Evolutionary conservation across 2,113 vertebrate species (phyloP), one percentile per base, ranked within the genome.

Genomic region (Nothobranchius kuhntae): DNA sequence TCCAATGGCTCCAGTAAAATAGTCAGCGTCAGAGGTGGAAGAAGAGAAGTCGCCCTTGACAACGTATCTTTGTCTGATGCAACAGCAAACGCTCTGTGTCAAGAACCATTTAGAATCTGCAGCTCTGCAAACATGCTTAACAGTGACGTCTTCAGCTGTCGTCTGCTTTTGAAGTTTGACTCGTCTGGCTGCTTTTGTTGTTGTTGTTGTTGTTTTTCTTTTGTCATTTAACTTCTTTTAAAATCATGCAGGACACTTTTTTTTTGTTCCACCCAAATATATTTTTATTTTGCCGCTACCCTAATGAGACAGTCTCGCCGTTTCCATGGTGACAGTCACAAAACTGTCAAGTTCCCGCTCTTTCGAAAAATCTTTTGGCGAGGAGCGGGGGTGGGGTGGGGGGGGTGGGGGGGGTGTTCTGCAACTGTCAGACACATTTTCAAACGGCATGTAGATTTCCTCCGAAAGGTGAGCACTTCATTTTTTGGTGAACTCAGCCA

Each of bases 241-340:
- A 75, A 86, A 79, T 84, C 73, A 56, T 75, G 75, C 75, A 45
- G 47, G 48, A 76, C 80, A 75, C 74, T 81, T 80, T 58, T 69
- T 66, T 59, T 74, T 73, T 77, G 60, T 83, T 80, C 75, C 79
- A 68, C 66, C 78, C 57, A 81, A 89, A 78, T 81, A 80, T 78
- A 83, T 83, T 84, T 86, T 12, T 45, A 3, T 45, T 45, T 45
- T 86, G 86, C 81, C 81, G 68, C 87, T 80, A 84, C 74, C 86
- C 89, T 90, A 93, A 93, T 91, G 89, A 93, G 91, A 86, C 85
- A 85, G 81, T 89, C 82, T 80, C 78, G 56, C 65, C 75, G 93
- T 93, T 91, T 86, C 92, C 88, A 93, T 93, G 91, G 93, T 82
- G 87, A 94, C 89, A 84, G 85, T 92, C 91, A 91, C 90, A 92